Evolutionary conservation across 2,113 vertebrate species (phyloP).

Genomic region (Trinectes maculatus): DNA sequence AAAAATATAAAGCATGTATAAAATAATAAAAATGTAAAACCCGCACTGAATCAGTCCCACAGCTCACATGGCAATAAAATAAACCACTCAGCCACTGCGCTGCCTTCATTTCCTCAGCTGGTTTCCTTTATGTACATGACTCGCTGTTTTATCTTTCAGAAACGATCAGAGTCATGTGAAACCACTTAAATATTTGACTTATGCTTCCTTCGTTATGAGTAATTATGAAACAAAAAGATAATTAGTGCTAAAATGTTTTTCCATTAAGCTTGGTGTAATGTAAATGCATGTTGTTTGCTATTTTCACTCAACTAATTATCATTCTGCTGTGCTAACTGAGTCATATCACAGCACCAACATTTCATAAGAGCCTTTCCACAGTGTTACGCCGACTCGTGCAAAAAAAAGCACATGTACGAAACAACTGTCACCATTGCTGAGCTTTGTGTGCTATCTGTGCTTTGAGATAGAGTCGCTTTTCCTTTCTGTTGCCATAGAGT

Average conservation of each 20-base stretch:
- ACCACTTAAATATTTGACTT: background rate
- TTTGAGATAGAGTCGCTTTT: background rate
- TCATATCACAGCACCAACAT: background rate
- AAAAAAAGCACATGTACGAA: background rate
- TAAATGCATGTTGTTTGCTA: conserved; percentile 1
- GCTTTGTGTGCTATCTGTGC: too few relatives aligned
- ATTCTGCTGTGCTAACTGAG: background rate
- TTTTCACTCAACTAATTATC: background rate
- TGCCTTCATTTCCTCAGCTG: conserved; percentile 3
- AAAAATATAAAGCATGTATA: too few relatives aligned
- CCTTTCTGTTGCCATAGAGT: background rate
- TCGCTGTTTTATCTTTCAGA: conserved; percentile 12
- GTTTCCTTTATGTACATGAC: conserved; percentile 7
- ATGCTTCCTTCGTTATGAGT: background rate
- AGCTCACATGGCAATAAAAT: conserved; percentile 1
- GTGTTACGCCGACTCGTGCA: background rate
- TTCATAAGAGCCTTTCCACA: background rate
- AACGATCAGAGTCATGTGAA: background rate
- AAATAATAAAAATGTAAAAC: too few relatives aligned
- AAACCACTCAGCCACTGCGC: background rate
- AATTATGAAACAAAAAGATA: background rate
- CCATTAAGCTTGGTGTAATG: background rate
- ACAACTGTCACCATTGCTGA: background rate
- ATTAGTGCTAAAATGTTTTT: background rate
- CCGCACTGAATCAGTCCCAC: background rate